phyloP scores from a whole-genome alignment of 2,113 vertebrate species.

The Sterrhoptilus dennistouni region DNA sequence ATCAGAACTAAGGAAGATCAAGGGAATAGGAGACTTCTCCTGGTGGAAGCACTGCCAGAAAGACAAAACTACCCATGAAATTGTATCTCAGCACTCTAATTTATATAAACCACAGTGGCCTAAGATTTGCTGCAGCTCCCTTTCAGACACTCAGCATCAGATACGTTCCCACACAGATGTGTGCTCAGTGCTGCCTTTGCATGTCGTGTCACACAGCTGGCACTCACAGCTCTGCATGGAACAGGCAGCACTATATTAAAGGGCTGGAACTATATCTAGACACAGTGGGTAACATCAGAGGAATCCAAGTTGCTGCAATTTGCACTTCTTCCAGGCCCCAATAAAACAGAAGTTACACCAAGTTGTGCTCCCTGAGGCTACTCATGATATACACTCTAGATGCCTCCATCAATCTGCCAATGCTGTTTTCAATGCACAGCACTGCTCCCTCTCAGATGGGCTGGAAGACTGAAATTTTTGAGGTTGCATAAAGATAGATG shows the following conservation, averaged over 20 bases:
- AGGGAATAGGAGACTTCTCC: background rate
- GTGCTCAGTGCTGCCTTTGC: background rate
- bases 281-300: background rate
- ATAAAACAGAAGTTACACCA: background rate
- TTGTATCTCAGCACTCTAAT: background rate
- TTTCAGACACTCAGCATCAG: background rate
- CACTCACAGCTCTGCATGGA: background rate
- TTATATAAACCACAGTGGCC: background rate
- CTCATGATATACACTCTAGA: background rate
- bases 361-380: conserved; percentile 18
- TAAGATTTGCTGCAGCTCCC: background rate
- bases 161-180: background rate
- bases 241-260: background rate
- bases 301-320: background rate
- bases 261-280: background rate
- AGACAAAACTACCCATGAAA: background rate
- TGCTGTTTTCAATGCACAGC: background rate
- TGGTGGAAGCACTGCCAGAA: background rate
- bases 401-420: background rate
- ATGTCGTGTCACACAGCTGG: background rate
- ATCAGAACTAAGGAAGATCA: background rate
- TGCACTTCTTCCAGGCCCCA: background rate
- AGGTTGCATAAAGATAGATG: background rate
- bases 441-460: background rate
- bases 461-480: background rate